Conservation (phyloP, 2,797 vertebrate species). For the Mormyrops boulengeri region DNA sequence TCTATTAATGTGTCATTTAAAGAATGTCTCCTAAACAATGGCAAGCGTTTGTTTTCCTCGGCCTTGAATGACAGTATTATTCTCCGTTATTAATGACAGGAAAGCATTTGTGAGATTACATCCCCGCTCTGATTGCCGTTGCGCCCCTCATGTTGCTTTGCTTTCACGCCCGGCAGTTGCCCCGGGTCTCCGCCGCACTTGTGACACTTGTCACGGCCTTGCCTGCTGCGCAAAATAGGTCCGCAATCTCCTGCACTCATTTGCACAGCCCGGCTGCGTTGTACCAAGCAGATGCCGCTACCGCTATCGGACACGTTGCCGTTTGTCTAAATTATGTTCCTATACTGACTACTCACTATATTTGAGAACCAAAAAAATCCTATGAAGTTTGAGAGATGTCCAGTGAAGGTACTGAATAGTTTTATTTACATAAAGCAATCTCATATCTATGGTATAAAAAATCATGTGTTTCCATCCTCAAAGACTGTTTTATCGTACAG, state of each 20-base stretch:
- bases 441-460: not conserved
- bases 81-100: not conserved
- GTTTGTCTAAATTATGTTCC: not conserved
- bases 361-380: not conserved
- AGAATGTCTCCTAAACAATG: not conserved
- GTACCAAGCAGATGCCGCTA: not conserved
- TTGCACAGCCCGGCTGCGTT: not conserved
- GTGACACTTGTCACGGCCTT: not conserved
- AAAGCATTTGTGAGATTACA: not conserved
- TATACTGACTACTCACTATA: not conserved
- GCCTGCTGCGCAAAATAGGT: not conserved
- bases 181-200: not conserved
- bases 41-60: not conserved
- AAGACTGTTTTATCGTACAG: not conserved
- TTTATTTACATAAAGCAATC: not conserved
- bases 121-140: not conserved
- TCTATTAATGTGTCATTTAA: not conserved
- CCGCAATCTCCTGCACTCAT: not conserved
- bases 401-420: not conserved
- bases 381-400: not conserved
- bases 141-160: not conserved
- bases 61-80: no score
- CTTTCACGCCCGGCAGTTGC: not conserved
- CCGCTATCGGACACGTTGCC: not conserved
- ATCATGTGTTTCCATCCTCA: not conserved